A percentile compares a stretch with the other conserved stretches of the same genome.
phyloP scores from a whole-genome alignment of 2,113 vertebrate genomes.

The Lepus europaeus region DNA sequence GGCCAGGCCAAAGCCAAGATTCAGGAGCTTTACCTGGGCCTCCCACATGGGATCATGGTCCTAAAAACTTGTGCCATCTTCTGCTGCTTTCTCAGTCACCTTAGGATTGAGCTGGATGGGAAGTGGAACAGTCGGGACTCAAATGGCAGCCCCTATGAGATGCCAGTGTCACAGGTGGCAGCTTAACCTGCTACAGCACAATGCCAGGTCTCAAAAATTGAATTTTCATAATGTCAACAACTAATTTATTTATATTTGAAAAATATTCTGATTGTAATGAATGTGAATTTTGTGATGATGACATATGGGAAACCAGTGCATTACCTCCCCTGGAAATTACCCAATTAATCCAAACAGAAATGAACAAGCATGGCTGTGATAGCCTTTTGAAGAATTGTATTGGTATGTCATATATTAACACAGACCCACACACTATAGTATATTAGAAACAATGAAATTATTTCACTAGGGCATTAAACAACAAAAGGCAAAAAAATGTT shows the following conservation, averaged over 20 bases:
- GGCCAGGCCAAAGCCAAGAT: too few species aligned
- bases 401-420: background rate
- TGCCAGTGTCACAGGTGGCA: too few species aligned
- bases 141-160: too few species aligned
- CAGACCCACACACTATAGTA: background rate
- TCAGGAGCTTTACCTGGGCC: too few species aligned
- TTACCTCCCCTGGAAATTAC: conserved; percentile 56
- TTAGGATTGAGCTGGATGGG: too few species aligned
- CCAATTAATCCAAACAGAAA: conserved; percentile 67
- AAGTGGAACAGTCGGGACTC: too few species aligned
- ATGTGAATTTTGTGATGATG: conserved; percentile 30
- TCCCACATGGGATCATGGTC: too few species aligned
- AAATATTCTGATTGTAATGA: conserved; percentile 68
- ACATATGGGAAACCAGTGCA: conserved; percentile 74
- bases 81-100: too few species aligned
- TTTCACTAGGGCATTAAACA: background rate
- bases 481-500: background rate
- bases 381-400: conserved; percentile 70
- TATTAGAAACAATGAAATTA: background rate
- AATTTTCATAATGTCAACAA: conserved; percentile 58
- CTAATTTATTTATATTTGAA: conserved; percentile 66
- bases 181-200: too few species aligned
- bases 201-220: conserved; percentile 1
- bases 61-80: too few species aligned
- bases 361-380: conserved; percentile 31